Evolutionary conservation across 2,888 invertebrate genomes (phyloP), one percentile per base, ranked within the genome.

Genomic region (Drosophila colorata): DNA sequence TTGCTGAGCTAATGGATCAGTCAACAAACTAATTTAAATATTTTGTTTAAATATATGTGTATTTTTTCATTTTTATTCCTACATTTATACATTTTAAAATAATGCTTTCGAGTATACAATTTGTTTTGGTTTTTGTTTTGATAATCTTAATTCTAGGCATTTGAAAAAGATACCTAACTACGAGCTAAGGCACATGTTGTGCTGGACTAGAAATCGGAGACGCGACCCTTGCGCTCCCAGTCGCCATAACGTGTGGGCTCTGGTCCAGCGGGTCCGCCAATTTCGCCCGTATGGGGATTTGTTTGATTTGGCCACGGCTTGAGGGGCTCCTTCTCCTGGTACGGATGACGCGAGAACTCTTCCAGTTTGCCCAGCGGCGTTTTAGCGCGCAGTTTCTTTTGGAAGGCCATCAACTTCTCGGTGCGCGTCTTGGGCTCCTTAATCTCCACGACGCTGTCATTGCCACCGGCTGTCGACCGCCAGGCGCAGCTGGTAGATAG

Each of bases 191-290:
- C 71, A 83, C 87, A 74, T 31, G 28, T 44, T 53, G 40, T 55
- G 52, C 38, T 18, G 35, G 83, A 90, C 90, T 93, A 99, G 93
- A 99, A 99, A 93, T 99, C 99, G 1, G 97, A 94, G 38, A 98
- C 98, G 90, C 99, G 94, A 67, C 99, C 99, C 91, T 99, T 99
- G 78, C 99, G 94, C 92, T 99, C 99, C 99, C 99, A 99, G 93
- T 99, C 99, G 1, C 99, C 99, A 93, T 98, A 99, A 80, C 99
- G 94, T 11, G 99, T 99, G 8, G 99, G 99, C 93, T 99, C 99
- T 0, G 99, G 99, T 6, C 99, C 99, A 83, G 95, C 93, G 0
- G 99, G 99, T 0, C 99, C 99, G 37, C 98, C 98, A 61, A 97
- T 93, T 94, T 99, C 99, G 11, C 99, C 99, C 6, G 99, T 99